A percentile compares a stretch with the other conserved stretches of the same genome.
These are phyloP conservation scores for Machimus atricapillus DNA, from an alignment of 2,888 invertebrate species.

Conservation along the genomic window DNA sequence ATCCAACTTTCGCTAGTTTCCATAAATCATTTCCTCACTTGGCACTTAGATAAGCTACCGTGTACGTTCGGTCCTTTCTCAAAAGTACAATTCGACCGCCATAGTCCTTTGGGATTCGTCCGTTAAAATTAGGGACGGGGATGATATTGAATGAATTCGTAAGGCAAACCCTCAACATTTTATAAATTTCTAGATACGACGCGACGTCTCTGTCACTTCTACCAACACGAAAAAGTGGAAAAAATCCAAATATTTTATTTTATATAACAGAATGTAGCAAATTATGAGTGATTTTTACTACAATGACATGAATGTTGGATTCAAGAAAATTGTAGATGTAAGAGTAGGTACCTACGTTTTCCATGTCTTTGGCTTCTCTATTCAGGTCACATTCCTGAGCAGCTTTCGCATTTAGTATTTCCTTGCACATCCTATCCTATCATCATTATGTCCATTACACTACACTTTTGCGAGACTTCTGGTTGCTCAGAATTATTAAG, in stretches of 20 bases:
- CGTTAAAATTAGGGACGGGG: neutral
- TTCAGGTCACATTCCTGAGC: neutral
- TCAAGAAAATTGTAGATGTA: neutral
- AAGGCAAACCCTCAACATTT: neutral
- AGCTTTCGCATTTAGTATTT: neutral
- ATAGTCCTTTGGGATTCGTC: neutral
- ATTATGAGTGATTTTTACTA: neutral
- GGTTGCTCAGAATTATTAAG: constrained; percentile 13
- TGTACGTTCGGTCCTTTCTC: neutral
- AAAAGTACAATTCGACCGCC: neutral
- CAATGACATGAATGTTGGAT: neutral
- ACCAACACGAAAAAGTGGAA: neutral
- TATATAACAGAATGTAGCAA: neutral
- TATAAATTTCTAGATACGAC: neutral
- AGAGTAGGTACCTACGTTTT: neutral
- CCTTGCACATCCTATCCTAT: constrained; percentile 22
- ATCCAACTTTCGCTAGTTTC: neutral
- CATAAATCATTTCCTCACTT: neutral
- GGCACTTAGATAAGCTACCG: neutral
- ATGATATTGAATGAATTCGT: neutral
- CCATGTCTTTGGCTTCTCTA: neutral
- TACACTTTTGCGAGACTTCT: neutral
- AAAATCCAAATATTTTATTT: neutral
- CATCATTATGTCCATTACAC: constrained; percentile 31
- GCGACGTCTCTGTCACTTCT: neutral